Evolutionary conservation across 2,888 invertebrate species (phyloP).

Genomic region (Branchipolynoe longqiensis): DNA sequence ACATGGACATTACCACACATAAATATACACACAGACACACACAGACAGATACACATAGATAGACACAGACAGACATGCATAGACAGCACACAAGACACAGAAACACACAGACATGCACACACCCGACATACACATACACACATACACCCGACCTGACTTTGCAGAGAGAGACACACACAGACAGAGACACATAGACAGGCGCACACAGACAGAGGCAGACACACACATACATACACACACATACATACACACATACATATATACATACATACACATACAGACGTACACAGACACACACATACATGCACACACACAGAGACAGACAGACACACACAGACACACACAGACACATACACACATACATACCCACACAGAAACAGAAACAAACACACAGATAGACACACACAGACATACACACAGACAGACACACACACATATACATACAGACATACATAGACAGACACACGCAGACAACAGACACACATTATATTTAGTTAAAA

Average conservation of each 20-base stretch:
- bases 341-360: neutral
- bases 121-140: too few relatives aligned
- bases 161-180: too few relatives aligned
- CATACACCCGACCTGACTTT: too few relatives aligned
- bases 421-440: neutral
- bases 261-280: neutral
- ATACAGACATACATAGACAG: too few relatives aligned
- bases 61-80: too few relatives aligned
- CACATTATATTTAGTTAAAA: too few relatives aligned
- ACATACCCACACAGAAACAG: neutral
- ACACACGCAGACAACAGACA: too few relatives aligned
- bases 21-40: too few relatives aligned
- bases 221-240: conserved; percentile 41
- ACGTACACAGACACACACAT: neutral
- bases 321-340: conserved; percentile 22
- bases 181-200: neutral
- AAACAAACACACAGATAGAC: neutral
- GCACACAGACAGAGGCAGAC: conserved; percentile 6
- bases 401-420: neutral
- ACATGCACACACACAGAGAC: conserved; percentile 4
- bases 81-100: too few relatives aligned
- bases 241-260: conserved; percentile 41
- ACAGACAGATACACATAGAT: too few relatives aligned
- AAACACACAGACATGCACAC: too few relatives aligned
- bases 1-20: too few relatives aligned